A percentile compares a stretch with the other conserved stretches of the same genome.
Evolutionary conservation across 2,113 vertebrate genomes (phyloP).

Genomic region (Platysternon megacephalum): DNA sequence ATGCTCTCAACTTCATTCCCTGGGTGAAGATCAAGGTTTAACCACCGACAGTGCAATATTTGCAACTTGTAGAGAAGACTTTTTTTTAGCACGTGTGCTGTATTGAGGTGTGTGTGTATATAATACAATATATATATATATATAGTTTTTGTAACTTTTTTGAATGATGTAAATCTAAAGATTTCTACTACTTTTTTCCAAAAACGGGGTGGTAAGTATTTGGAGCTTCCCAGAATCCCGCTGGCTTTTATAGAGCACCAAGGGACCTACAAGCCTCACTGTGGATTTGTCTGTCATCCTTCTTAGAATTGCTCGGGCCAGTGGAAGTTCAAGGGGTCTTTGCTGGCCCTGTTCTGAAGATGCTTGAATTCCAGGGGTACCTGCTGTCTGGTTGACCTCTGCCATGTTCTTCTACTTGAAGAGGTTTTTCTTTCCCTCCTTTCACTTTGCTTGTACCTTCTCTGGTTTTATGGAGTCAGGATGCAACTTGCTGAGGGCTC

Average conservation of each 20-base stretch:
- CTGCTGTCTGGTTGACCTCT: neutral
- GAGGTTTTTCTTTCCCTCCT: neutral
- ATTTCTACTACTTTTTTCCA: neutral
- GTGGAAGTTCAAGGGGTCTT: neutral
- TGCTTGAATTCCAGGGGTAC: neutral
- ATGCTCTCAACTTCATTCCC: neutral
- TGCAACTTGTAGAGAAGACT: neutral
- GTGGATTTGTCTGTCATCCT: neutral
- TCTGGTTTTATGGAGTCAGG: neutral
- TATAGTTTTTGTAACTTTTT: neutral
- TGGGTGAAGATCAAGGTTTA: neutral
- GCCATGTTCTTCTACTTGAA: neutral
- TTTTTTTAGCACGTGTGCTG: neutral
- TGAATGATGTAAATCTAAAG: neutral
- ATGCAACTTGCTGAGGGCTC: neutral
- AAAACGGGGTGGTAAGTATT: neutral
- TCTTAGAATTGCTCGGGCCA: neutral
- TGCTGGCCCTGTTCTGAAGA: neutral
- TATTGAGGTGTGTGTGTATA: neutral
- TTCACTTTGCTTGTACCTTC: neutral
- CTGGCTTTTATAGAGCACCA: neutral
- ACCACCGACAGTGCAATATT: neutral
- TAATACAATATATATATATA: neutral
- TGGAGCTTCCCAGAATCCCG: neutral
- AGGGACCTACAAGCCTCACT: neutral